These are phyloP conservation scores for Chymomyza caudatula DNA, from an alignment of 2,888 invertebrate species.

Conservation along the genomic window DNA sequence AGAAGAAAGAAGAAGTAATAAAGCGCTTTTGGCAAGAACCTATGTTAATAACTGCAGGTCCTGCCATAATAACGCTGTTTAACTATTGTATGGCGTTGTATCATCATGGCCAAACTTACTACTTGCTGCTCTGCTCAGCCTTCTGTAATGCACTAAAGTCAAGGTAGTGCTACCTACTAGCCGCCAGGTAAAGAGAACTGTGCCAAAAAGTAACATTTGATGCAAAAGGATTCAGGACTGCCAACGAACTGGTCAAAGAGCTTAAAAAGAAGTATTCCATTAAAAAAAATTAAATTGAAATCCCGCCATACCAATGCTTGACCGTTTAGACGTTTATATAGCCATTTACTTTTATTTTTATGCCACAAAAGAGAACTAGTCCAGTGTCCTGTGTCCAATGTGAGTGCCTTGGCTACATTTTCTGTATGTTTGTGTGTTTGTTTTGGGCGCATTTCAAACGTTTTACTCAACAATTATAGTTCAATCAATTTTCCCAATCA, in stretches of 20 bases:
- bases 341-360: constrained; percentile 47
- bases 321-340: constrained; percentile 36
- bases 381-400: not conserved
- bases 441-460: constrained; percentile 1
- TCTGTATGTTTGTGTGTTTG: not conserved
- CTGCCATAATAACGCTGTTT: too few relatives aligned
- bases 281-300: constrained; percentile 39
- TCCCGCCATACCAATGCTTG: constrained; percentile 23
- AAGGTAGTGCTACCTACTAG: too few relatives aligned
- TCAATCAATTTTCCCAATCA: constrained; percentile 42
- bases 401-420: not conserved
- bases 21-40: too few relatives aligned
- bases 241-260: not conserved
- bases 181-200: too few relatives aligned
- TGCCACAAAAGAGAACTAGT: not conserved
- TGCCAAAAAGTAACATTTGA: too few relatives aligned
- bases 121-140: too few relatives aligned
- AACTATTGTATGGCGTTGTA: too few relatives aligned
- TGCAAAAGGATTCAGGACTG: too few relatives aligned
- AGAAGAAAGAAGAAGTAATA: too few relatives aligned
- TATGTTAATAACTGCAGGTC: too few relatives aligned
- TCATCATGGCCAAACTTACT: too few relatives aligned
- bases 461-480: constrained; percentile 42
- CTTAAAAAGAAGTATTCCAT: not conserved
- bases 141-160: too few relatives aligned